A percentile compares a stretch with the other conserved stretches of the same genome.
Evolutionary conservation across 1,140 invertebrate genomes (phyloP).

Genomic region (Laupala kohalensis): DNA sequence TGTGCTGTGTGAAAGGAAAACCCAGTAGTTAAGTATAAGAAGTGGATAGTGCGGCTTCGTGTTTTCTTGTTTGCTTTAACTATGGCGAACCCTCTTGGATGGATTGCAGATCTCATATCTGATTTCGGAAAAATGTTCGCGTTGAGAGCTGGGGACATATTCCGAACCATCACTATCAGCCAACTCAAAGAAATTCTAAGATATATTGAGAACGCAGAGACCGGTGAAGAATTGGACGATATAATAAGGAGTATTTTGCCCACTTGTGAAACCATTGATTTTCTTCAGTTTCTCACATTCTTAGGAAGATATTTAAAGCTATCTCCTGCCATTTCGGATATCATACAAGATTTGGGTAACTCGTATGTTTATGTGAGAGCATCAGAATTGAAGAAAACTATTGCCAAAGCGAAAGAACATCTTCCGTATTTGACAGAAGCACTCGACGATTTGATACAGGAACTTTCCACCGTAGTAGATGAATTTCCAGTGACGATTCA

Average conservation of each 20-base stretch:
- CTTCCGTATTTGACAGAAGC: neutral
- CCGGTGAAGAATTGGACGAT: neutral
- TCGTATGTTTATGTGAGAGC: neutral
- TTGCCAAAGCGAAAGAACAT: neutral
- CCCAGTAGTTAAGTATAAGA: too few relatives aligned
- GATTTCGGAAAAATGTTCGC: neutral
- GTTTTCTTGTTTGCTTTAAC: too few relatives aligned
- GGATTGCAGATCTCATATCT: neutral
- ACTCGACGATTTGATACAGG: neutral
- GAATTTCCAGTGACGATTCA: neutral
- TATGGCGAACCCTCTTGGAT: neutral
- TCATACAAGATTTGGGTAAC: neutral
- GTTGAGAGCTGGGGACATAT: neutral
- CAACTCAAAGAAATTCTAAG: neutral
- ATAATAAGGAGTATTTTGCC: neutral
- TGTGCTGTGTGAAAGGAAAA: too few relatives aligned
- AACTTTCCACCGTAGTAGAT: neutral
- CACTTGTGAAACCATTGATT: neutral
- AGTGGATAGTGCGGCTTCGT: too few relatives aligned
- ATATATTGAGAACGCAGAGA: too few relatives aligned
- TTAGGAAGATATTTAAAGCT: neutral
- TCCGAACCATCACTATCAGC: neutral
- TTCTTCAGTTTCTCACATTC: neutral
- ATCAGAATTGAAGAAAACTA: neutral
- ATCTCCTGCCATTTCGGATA: neutral